phyloP scores from a whole-genome alignment of 2,113 vertebrate genomes.

The Cygnus atratus region DNA sequence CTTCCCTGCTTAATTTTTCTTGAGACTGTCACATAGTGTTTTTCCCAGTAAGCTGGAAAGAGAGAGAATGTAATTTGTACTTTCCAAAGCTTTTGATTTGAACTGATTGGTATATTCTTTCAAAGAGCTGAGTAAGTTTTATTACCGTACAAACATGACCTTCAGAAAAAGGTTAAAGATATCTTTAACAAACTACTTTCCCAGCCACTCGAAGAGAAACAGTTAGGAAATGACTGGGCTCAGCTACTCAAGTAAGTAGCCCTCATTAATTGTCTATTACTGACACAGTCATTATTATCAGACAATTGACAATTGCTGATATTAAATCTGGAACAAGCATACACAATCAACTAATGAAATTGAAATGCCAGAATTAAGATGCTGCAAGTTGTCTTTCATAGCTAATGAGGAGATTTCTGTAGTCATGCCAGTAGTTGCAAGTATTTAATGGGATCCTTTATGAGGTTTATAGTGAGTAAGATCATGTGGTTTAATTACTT shows the following conservation, averaged over 20 bases:
- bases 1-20: constrained; percentile 18
- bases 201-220: background rate
- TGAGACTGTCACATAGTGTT: background rate
- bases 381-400: constrained; percentile 13
- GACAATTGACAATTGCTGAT: background rate
- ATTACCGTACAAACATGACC: constrained; percentile 24
- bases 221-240: background rate
- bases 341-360: background rate
- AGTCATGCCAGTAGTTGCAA: background rate
- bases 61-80: constrained; percentile 41
- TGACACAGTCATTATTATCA: background rate
- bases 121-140: constrained; percentile 35
- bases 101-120: constrained; percentile 50
- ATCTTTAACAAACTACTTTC: background rate
- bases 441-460: constrained; percentile 41
- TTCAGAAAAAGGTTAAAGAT: constrained; percentile 35
- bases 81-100: constrained; percentile 50
- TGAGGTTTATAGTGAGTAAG: constrained; percentile 16
- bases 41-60: background rate
- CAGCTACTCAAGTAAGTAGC: background rate
- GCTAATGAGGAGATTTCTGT: constrained; percentile 37
- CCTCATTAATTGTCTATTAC: background rate
- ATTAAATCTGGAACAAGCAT: background rate
- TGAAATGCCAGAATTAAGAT: constrained; percentile 27
- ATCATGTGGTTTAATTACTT: constrained; percentile 39